These are phyloP conservation scores for Mylabris sibirica DNA, from an alignment of 2,888 invertebrate genomes.

Conservation along the genomic window DNA sequence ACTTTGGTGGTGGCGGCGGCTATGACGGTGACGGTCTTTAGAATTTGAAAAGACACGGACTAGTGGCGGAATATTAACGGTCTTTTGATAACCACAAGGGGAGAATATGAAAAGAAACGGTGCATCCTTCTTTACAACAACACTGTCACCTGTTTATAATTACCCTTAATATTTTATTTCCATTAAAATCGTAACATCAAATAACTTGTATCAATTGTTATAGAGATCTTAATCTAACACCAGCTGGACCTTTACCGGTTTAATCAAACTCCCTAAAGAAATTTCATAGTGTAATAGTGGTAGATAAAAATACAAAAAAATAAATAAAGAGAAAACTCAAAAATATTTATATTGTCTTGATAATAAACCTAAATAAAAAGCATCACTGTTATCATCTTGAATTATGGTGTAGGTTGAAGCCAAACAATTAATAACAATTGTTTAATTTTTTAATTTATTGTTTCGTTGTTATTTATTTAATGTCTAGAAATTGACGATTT, in stretches of 20 bases:
- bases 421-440: neutral
- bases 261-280: no score
- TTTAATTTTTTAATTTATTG: neutral
- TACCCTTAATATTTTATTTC: neutral
- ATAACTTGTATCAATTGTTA: neutral
- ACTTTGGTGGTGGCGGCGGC: neutral
- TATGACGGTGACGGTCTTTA: neutral
- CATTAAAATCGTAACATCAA: neutral
- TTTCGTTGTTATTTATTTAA: neutral
- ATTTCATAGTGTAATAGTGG: no score
- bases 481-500: neutral
- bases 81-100: neutral
- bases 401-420: neutral
- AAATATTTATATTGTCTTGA: neutral
- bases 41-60: constrained; percentile 9
- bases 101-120: neutral
- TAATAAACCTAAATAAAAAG: neutral
- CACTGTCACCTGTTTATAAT: neutral
- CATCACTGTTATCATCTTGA: neutral
- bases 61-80: neutral
- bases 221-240: no score
- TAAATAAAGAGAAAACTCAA: neutral
- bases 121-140: neutral
- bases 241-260: no score
- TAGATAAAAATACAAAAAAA: no score